These are phyloP conservation scores for Drosophila eugracilis DNA, from an alignment of 1,140 invertebrate genomes.

Conservation along the genomic window DNA sequence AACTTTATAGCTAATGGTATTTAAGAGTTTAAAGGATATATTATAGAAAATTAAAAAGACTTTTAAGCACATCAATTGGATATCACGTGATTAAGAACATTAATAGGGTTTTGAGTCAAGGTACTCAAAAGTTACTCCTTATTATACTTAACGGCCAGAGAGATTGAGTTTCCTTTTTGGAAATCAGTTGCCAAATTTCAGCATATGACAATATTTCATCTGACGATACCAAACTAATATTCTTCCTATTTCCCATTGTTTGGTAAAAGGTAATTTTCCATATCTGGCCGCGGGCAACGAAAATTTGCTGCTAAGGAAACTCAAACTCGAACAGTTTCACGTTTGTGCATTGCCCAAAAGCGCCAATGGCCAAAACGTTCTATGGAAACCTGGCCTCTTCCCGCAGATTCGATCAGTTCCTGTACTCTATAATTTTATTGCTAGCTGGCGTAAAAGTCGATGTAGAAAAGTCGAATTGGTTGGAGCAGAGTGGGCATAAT, in stretches of 20 bases:
- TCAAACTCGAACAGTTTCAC: conserved; percentile 34
- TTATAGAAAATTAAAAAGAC: no score
- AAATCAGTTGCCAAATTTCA: not conserved
- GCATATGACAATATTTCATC: not conserved
- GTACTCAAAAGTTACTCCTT: no score
- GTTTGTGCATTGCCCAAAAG: conserved; percentile 22
- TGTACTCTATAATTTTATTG: conserved; percentile 49
- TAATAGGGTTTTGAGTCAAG: no score
- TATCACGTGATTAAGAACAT: no score
- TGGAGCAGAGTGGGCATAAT: conserved; percentile 49
- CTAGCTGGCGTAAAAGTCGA: conserved; percentile 15
- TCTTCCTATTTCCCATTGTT: not conserved
- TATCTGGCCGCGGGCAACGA: conserved; percentile 41
- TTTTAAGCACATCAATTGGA: no score
- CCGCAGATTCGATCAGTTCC: conserved; percentile 20
- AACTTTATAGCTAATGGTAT: no score
- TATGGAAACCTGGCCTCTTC: conserved; percentile 22
- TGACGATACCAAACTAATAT: not conserved
- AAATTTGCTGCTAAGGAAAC: conserved; percentile 55
- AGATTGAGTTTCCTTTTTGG: no score
- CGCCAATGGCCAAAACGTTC: conserved; percentile 43
- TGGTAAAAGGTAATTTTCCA: conserved; percentile 37
- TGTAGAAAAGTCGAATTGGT: conserved; percentile 20
- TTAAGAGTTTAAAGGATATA: no score
- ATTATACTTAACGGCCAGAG: no score